These are phyloP conservation scores for Paradisaea rubra DNA, from an alignment of 2,113 vertebrate species.

Conservation along the genomic window DNA sequence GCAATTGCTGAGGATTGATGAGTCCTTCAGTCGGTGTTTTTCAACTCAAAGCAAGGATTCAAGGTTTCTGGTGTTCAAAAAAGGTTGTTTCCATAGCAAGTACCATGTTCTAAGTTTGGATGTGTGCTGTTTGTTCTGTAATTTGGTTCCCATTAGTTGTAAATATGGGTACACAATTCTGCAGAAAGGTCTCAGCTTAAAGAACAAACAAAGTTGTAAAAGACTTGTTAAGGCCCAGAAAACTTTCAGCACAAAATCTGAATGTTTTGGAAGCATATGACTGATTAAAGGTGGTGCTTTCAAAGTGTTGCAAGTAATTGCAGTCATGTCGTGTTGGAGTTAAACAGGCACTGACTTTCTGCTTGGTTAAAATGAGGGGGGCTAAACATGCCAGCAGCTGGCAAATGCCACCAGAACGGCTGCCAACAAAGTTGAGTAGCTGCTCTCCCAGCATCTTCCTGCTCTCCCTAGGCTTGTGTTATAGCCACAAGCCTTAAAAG, in stretches of 20 bases:
- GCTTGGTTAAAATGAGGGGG: constrained; percentile 19
- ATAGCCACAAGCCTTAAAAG: constrained; percentile 6
- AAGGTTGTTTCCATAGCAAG: not conserved
- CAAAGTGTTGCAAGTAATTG: not conserved
- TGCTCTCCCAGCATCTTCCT: not conserved
- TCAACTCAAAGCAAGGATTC: not conserved
- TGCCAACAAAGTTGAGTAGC: constrained; percentile 33
- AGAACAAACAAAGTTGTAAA: not conserved
- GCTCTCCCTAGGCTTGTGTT: not conserved
- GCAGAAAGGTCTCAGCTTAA: not conserved
- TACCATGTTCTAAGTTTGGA: not conserved
- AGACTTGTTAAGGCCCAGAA: not conserved
- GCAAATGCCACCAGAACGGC: constrained; percentile 40
- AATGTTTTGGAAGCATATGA: not conserved
- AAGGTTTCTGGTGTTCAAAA: not conserved
- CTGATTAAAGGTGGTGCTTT: not conserved
- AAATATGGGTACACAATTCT: not conserved
- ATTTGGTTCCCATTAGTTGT: not conserved
- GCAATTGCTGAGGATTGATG: not conserved
- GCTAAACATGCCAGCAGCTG: not conserved
- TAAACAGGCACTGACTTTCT: constrained; percentile 12
- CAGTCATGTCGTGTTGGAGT: not conserved
- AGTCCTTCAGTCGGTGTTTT: not conserved
- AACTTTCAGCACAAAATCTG: not conserved
- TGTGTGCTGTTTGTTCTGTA: not conserved